Evolutionary conservation across 2,888 invertebrate species (phyloP).

Genomic region (Melanargia galathea): DNA sequence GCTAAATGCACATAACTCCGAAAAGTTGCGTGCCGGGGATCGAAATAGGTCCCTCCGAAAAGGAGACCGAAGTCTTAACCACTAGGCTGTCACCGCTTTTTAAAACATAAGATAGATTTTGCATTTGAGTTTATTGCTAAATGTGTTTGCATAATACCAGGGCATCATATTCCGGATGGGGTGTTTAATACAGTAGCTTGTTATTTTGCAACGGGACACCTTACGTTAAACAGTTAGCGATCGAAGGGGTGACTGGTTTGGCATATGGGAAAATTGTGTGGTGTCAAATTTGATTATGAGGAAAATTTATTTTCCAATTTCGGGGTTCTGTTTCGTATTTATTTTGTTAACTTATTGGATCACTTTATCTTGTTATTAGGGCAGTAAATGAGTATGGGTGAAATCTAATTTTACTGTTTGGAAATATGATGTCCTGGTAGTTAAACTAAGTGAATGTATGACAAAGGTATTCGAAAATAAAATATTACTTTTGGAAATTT

Average conservation of each 20-base stretch:
- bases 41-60: too few species aligned
- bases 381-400: neutral
- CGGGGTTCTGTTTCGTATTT: slow-evolving; percentile 3
- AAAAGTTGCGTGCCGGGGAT: too few species aligned
- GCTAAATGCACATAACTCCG: too few species aligned
- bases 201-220: slow-evolving; percentile 49
- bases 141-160: slow-evolving; percentile 10
- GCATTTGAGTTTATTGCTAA: slow-evolving; percentile 12
- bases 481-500: too few species aligned
- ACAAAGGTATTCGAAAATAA: too few species aligned
- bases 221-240: slow-evolving; percentile 22
- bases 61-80: too few species aligned
- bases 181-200: slow-evolving; percentile 34
- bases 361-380: slow-evolving; percentile 7
- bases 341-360: slow-evolving; percentile 1
- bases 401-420: neutral
- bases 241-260: slow-evolving; percentile 30
- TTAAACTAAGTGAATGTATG: too few species aligned
- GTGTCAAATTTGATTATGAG: slow-evolving; percentile 21
- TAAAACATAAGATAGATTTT: too few species aligned
- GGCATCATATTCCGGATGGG: slow-evolving; percentile 28
- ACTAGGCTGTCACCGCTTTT: too few species aligned
- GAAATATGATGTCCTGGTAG: neutral
- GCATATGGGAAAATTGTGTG: slow-evolving; percentile 21
- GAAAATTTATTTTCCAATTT: slow-evolving; percentile 21